phyloP scores from a whole-genome alignment of 2,113 vertebrate species.

The Galemys pyrenaicus region DNA sequence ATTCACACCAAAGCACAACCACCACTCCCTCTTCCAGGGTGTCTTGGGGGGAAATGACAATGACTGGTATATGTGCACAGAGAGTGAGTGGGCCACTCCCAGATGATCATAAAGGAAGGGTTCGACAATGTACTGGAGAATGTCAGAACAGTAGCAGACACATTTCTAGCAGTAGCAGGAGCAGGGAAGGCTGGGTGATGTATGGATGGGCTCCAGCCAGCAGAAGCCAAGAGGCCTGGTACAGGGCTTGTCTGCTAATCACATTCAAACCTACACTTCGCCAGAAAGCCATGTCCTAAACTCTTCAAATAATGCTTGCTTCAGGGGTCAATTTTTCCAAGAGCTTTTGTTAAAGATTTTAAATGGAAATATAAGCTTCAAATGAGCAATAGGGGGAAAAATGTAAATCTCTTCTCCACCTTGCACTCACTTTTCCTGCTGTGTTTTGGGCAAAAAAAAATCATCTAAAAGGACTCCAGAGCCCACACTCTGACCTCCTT shows the following conservation, averaged over 20 bases:
- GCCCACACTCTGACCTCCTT: conserved; percentile 47
- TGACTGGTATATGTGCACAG: conserved; percentile 24
- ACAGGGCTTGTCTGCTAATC: conserved; percentile 53
- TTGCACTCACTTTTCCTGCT: conserved; percentile 61
- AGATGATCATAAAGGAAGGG: not conserved
- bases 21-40: not conserved
- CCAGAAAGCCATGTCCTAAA: conserved; percentile 49
- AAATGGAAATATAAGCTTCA: conserved; percentile 69
- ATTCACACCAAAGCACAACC: not conserved
- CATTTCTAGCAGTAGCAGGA: conserved; percentile 38
- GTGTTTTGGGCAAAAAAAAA: conserved; percentile 54
- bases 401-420: conserved; percentile 68
- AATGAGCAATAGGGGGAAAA: conserved; percentile 49
- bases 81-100: not conserved
- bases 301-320: conserved; percentile 61
- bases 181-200: not conserved
- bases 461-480: conserved; percentile 47
- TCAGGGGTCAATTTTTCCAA: conserved; percentile 72
- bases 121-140: not conserved
- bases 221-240: conserved; percentile 39
- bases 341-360: conserved; percentile 47
- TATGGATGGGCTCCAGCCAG: not conserved
- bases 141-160: conserved; percentile 23
- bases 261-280: conserved; percentile 52
- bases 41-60: not conserved